Conservation (phyloP, 2,113 vertebrate genomes). For the Oenanthe melanoleuca region DNA sequence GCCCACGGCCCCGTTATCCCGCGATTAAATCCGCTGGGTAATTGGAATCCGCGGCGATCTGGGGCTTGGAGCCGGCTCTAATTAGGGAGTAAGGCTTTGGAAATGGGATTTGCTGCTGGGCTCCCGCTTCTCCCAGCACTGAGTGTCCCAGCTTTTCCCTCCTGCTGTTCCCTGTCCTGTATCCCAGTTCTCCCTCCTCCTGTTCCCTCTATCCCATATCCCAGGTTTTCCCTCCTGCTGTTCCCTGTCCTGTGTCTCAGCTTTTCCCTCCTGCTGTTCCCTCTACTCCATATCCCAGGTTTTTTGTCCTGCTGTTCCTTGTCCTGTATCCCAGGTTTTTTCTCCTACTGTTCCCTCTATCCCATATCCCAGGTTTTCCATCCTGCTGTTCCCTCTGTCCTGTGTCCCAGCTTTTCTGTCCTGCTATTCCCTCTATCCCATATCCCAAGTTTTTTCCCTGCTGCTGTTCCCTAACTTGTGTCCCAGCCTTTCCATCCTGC, state of each 20-base stretch:
- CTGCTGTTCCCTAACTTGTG: too few relatives aligned
- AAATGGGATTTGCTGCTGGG: background rate
- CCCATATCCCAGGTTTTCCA: fast-evolving
- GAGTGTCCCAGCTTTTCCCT: fast-evolving
- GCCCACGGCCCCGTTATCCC: fast-evolving
- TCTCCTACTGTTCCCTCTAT: background rate
- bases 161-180: background rate
- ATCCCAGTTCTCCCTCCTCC: fast-evolving
- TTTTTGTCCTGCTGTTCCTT: too few relatives aligned
- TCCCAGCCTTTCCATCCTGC: background rate
- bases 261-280: background rate
- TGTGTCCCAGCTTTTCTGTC: background rate
- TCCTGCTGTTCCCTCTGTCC: background rate
- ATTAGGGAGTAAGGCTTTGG: background rate
- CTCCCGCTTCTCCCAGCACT: fast-evolving
- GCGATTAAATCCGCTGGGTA: fast-evolving
- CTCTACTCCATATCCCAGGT: background rate
- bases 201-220: too few relatives aligned
- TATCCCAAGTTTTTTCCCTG: background rate
- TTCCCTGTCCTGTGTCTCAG: background rate
- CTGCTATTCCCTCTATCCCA: background rate
- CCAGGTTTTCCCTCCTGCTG: fast-evolving
- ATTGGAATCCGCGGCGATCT: fast-evolving
- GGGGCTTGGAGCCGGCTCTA: background rate
- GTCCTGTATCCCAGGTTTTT: fast-evolving